These are phyloP conservation scores for Polyommatus icarus DNA, from an alignment of 2,888 invertebrate species.

Conservation along the genomic window DNA sequence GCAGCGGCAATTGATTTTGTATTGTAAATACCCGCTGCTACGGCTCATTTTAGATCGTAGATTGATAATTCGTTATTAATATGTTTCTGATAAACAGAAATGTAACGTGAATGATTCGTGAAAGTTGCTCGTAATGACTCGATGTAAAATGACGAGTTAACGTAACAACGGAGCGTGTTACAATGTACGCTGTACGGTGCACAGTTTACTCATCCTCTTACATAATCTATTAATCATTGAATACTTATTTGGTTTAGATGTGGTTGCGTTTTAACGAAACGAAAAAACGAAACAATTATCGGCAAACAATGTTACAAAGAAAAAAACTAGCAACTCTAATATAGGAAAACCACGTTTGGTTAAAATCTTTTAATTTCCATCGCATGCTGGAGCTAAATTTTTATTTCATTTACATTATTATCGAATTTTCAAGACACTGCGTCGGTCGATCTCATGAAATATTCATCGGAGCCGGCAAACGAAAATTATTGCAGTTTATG, in stretches of 20 bases:
- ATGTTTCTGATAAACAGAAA: slow-evolving; percentile 27
- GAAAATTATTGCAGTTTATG: background rate
- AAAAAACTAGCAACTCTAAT: background rate
- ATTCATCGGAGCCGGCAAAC: background rate
- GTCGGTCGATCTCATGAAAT: slow-evolving; percentile 5
- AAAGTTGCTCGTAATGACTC: slow-evolving; percentile 40
- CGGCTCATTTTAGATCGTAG: background rate
- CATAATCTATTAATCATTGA: too few species aligned
- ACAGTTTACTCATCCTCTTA: too few species aligned
- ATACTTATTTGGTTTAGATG: too few species aligned
- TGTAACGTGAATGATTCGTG: slow-evolving; percentile 46
- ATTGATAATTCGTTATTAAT: background rate
- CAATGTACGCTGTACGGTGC: background rate
- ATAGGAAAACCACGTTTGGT: background rate
- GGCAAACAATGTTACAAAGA: background rate
- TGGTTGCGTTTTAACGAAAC: background rate
- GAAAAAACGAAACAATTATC: background rate
- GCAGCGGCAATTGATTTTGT: slow-evolving; percentile 4
- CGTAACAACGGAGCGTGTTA: background rate
- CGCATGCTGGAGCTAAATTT: background rate
- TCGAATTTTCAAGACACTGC: background rate
- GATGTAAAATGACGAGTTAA: slow-evolving; percentile 30
- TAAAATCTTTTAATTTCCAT: background rate
- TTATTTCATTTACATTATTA: background rate
- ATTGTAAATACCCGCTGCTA: background rate